phyloP scores from a whole-genome alignment of 2,888 invertebrate species.

The Linyphia triangularis region DNA sequence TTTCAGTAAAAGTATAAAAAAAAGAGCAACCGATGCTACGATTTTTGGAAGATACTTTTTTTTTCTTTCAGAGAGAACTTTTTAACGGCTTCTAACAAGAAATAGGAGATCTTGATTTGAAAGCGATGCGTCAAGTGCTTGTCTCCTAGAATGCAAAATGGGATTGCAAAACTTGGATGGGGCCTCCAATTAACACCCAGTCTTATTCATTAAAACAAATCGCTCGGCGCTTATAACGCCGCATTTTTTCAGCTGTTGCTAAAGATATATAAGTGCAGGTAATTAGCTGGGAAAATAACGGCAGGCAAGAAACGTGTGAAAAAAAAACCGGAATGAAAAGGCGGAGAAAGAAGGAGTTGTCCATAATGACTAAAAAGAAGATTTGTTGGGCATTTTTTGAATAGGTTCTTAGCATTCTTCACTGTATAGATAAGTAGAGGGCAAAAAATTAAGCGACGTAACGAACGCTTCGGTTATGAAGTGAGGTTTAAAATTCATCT shows the following conservation, averaged over 20 bases:
- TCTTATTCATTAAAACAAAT: slow-evolving; percentile 72
- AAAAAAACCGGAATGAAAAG: slow-evolving; percentile 24
- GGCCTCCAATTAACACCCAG: slow-evolving; percentile 70
- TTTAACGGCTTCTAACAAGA: slow-evolving; percentile 66
- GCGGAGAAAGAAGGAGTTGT: slow-evolving; percentile 32
- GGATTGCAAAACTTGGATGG: slow-evolving; percentile 31
- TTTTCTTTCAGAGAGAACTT: slow-evolving; percentile 39
- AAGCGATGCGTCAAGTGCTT: slow-evolving; percentile 44
- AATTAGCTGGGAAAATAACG: slow-evolving; percentile 70
- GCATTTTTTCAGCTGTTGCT: slow-evolving; percentile 38
- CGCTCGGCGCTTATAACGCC: slow-evolving; percentile 57
- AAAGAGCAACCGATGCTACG: slow-evolving; percentile 18
- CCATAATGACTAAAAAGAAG: slow-evolving; percentile 66
- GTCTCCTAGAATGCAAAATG: slow-evolving; percentile 56
- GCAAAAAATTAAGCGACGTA: slow-evolving; percentile 10
- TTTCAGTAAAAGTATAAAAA: slow-evolving; percentile 17
- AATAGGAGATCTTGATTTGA: slow-evolving; percentile 63
- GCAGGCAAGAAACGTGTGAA: slow-evolving; percentile 5
- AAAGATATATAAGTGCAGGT: slow-evolving; percentile 65
- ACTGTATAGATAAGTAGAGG: slow-evolving; percentile 38
- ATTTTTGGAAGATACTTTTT: slow-evolving; percentile 46
- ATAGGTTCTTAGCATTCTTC: slow-evolving; percentile 44
- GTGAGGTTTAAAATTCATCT: slow-evolving; percentile 53
- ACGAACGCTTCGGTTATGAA: slow-evolving; percentile 22
- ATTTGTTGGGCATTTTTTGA: slow-evolving; percentile 63